Conservation (phyloP, 2,888 invertebrate species). For the Ecdyonurus torrentis region DNA sequence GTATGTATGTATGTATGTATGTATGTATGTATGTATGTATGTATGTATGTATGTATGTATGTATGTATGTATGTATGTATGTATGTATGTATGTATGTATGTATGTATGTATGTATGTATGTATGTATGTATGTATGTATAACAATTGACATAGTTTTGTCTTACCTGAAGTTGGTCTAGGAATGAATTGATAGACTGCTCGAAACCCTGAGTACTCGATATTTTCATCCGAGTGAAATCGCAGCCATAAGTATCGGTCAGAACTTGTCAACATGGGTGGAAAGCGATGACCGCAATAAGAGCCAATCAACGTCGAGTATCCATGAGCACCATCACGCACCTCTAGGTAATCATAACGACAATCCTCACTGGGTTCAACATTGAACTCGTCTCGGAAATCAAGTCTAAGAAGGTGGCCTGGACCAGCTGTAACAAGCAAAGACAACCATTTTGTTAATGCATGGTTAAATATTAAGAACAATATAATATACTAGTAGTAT, state of each 20-base stretch:
- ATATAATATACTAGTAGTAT: neutral
- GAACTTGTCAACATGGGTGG: slow-evolving; percentile 56
- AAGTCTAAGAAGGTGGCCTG: slow-evolving; percentile 47
- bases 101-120: no score
- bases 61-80: no score
- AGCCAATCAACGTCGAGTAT: slow-evolving; percentile 46
- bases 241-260: slow-evolving; percentile 58
- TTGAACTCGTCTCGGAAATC: slow-evolving; percentile 68
- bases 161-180: slow-evolving; percentile 39
- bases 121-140: no score
- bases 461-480: no score
- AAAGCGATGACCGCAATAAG: slow-evolving; percentile 51
- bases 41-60: no score
- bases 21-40: no score
- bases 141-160: no score
- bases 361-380: slow-evolving; percentile 47
- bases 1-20: no score
- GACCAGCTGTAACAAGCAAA: slow-evolving; percentile 30
- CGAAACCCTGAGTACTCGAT: slow-evolving; percentile 64
- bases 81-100: no score
- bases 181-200: slow-evolving; percentile 52
- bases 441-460: no score
- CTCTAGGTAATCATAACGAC: slow-evolving; percentile 66
- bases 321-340: slow-evolving; percentile 69
- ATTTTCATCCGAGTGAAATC: slow-evolving; percentile 63